Conservation (phyloP, 2,888 invertebrate species). For the Drosophila monieri region DNA sequence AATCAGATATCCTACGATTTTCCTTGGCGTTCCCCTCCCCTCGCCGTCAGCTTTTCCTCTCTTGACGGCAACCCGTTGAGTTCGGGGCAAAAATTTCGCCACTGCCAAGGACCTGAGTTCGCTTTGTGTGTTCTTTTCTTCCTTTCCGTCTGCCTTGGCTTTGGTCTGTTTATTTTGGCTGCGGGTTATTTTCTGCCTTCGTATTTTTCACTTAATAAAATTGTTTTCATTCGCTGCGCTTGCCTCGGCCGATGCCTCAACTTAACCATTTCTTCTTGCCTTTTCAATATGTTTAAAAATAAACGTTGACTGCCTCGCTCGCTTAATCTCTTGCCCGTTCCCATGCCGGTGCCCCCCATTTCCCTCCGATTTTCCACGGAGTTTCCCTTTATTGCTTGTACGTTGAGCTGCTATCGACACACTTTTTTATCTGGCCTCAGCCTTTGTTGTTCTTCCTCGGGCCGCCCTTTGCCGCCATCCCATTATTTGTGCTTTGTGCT, state of each 20-base stretch:
- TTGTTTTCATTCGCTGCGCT: slow-evolving; percentile 72
- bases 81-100: slow-evolving; percentile 46
- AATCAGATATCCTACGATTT: slow-evolving; percentile 57
- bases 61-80: slow-evolving; percentile 60
- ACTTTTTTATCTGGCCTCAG: slow-evolving; percentile 58
- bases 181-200: slow-evolving; percentile 67
- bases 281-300: slow-evolving; percentile 80
- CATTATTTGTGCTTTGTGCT: slow-evolving; percentile 25
- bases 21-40: neutral
- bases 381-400: slow-evolving; percentile 48
- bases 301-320: slow-evolving; percentile 53
- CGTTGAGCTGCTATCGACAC: slow-evolving; percentile 62
- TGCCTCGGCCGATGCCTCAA: slow-evolving; percentile 37
- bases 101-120: slow-evolving; percentile 79
- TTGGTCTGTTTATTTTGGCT: slow-evolving; percentile 69
- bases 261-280: slow-evolving; percentile 54
- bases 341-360: neutral
- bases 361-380: neutral
- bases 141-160: slow-evolving; percentile 23
- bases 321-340: slow-evolving; percentile 17
- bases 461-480: neutral
- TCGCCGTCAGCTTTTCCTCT: slow-evolving; percentile 5
- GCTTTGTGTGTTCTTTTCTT: slow-evolving; percentile 41
- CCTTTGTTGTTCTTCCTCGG: slow-evolving; percentile 27
- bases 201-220: slow-evolving; percentile 77